Conservation (phyloP, 2,113 vertebrate genomes). For the Polypterus bichir region DNA sequence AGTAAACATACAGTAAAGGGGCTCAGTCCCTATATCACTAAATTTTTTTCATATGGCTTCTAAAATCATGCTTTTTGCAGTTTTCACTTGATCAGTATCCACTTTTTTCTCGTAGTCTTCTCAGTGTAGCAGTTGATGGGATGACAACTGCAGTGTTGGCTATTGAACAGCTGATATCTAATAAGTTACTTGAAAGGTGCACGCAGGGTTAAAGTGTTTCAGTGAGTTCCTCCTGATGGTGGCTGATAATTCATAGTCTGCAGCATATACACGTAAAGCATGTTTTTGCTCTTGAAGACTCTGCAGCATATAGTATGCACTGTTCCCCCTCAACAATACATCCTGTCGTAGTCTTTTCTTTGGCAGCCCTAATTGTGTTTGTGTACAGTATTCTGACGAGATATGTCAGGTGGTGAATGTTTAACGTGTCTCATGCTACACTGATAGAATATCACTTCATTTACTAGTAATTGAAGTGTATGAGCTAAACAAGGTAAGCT, state of each 20-base stretch:
- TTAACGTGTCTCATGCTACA: too few species aligned
- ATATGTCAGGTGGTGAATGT: too few species aligned
- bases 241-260: constrained; percentile 10
- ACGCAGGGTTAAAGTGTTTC: constrained; percentile 13
- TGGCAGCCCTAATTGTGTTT: constrained; percentile 11
- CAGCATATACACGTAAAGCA: constrained; percentile 8
- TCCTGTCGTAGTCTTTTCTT: constrained; percentile 15
- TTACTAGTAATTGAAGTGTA: too few species aligned
- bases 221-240: constrained; percentile 17
- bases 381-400: neutral
- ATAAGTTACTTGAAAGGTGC: constrained; percentile 15
- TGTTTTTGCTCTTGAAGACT: constrained; percentile 13
- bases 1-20: constrained; percentile 12
- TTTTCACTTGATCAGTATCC: constrained; percentile 9
- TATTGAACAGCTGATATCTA: constrained; percentile 10
- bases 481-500: too few species aligned
- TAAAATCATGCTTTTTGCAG: constrained; percentile 12
- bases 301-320: constrained; percentile 8
- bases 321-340: constrained; percentile 14
- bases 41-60: constrained; percentile 12
- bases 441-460: too few species aligned
- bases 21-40: constrained; percentile 1
- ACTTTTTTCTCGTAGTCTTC: constrained; percentile 5
- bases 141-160: constrained; percentile 13
- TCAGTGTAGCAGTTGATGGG: constrained; percentile 13